Base-by-base conservation (phyloP, 2,113 vertebrate genomes). In the Mystacornis crossleyi region DNA sequence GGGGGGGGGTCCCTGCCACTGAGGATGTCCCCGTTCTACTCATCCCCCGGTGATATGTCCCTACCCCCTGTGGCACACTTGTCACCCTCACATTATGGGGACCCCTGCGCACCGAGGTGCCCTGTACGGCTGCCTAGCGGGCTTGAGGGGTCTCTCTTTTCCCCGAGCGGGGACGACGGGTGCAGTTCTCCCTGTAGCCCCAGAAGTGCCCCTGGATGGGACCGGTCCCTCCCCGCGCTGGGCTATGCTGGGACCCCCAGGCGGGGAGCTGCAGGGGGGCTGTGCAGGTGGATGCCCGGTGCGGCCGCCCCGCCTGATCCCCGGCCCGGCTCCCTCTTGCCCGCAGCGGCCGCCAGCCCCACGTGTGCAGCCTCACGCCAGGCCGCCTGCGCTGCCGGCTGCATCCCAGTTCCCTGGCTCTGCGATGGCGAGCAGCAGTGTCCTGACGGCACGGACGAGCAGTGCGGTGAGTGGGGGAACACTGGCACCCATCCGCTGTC, bases 361-460 rank as follows among this genome's bases (percentile, higher is more conserved):
- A 18, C 38, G 2, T 97, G 96, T 1, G 34, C 87, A 42, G 90
- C 87, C 43, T 93, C 87, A 0, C 84, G 62, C 40, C 98, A 98
- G 92, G 97, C 89, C 15, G 4, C 26, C 3, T 98, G 98, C 50
- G 81, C 88, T 20, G 78, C 96, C 1, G 78, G 72, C 33, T 98
- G 98, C 74, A 95, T 98, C 70, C 98, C 98, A 0, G n/a, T 98
- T 40, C 36, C 96, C 13, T 98, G 98, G 97, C 97, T 98, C 57
- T 98, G 98, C 15, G 97, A 98, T 6, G 98, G 97, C 7, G 96
- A 98, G 73, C 84, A 29, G 65, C 97, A 98, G 45, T 98, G 98
- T 66, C 95, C 95, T 0, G 97, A 97, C 4, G 97, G 97, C 33
- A 92, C 83, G 0, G 98, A 98, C 1, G 97, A 98, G 70, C 96